Conservation (phyloP, 2,113 vertebrate species). For the Corvus hawaiiensis region DNA sequence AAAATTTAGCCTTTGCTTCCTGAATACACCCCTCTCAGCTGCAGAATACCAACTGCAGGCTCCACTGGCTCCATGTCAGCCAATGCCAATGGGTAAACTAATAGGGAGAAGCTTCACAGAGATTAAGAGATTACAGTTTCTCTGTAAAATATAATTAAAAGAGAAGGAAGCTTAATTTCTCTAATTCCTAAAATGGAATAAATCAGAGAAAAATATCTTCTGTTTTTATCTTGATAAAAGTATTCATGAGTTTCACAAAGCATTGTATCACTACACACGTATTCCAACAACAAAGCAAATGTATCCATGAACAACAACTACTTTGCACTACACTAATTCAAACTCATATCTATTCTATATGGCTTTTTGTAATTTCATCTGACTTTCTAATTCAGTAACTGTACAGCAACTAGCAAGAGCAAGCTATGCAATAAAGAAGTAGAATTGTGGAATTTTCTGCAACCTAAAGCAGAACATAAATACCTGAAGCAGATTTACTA, state of each 20-base stretch:
- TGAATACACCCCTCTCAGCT: neutral
- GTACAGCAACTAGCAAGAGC: neutral
- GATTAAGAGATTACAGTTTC: slow-evolving; percentile 65
- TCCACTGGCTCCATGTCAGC: neutral
- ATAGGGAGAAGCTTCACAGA: slow-evolving; percentile 32
- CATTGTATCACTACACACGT: neutral
- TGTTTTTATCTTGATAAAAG: slow-evolving; percentile 47
- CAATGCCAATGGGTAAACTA: slow-evolving; percentile 24
- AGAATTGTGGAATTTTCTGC: neutral
- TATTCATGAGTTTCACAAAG: neutral
- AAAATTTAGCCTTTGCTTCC: slow-evolving; percentile 5
- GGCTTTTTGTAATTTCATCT: neutral
- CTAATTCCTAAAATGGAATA: slow-evolving; percentile 52
- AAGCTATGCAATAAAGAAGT: neutral
- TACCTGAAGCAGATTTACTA: neutral
- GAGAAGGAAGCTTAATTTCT: slow-evolving; percentile 57
- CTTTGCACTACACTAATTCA: neutral
- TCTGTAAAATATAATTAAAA: slow-evolving; percentile 63
- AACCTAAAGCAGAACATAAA: neutral
- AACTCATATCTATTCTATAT: neutral
- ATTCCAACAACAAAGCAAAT: neutral
- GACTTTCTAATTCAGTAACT: slow-evolving; percentile 18
- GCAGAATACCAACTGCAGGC: neutral
- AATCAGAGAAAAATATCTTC: slow-evolving; percentile 13
- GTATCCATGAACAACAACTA: neutral